Conservation (phyloP, 2,797 vertebrate species). For the Trachurus trachurus region DNA sequence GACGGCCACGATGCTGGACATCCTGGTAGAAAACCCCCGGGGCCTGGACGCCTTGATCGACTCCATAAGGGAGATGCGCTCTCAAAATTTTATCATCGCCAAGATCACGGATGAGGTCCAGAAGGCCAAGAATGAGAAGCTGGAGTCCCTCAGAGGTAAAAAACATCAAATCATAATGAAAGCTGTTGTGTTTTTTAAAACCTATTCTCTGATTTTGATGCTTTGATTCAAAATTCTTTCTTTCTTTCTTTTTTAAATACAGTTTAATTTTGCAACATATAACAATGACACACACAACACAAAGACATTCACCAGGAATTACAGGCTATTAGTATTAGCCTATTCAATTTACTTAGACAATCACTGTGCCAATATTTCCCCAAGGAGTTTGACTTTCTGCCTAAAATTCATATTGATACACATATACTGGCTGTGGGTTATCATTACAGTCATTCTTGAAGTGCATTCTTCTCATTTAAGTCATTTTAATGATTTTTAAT, state of each 20-base stretch:
- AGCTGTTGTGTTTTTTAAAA: not conserved
- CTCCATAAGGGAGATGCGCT: conserved; percentile 91
- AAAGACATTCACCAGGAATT: too few relatives aligned
- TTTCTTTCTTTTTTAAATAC: not conserved
- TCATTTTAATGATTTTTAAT: too few relatives aligned
- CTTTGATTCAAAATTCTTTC: not conserved
- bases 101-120: conserved; percentile 97
- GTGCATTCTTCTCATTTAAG: too few relatives aligned
- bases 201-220: not conserved
- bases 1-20: conserved; percentile 92
- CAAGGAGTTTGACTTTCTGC: too few relatives aligned
- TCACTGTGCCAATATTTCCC: too few relatives aligned
- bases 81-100: conserved; percentile 94
- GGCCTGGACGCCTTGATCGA: conserved; percentile 93
- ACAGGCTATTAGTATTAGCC: too few relatives aligned
- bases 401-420: too few relatives aligned
- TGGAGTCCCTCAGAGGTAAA: conserved; percentile 91
- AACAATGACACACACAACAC: too few relatives aligned
- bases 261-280: too few relatives aligned
- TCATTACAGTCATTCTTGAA: too few relatives aligned
- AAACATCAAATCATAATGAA: not conserved
- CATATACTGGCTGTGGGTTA: too few relatives aligned
- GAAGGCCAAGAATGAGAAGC: conserved; percentile 92
- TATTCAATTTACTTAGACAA: too few relatives aligned
- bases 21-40: conserved; percentile 93